phyloP scores from a whole-genome alignment of 2,888 invertebrate genomes.

The Halocaridina rubra region DNA sequence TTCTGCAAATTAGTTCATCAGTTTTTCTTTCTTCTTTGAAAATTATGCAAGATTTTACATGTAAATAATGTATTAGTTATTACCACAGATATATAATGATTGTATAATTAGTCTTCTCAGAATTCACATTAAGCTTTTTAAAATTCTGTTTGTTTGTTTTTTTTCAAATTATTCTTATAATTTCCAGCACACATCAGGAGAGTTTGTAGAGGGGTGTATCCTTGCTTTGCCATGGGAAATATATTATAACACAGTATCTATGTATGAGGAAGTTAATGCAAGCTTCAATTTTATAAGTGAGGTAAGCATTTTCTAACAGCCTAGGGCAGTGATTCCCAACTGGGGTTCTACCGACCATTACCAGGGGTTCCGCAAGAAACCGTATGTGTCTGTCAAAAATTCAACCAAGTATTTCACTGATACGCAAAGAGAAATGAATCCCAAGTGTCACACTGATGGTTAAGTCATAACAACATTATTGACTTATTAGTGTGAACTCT shows the following conservation, averaged over 20 bases:
- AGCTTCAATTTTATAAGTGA: conserved; percentile 62
- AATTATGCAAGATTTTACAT: neutral
- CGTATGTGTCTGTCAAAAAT: no score
- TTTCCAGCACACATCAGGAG: conserved; percentile 57
- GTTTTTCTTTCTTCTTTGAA: no score
- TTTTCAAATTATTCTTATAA: neutral
- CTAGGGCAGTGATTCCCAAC: no score
- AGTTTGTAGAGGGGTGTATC: conserved; percentile 59
- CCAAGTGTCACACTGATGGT: no score
- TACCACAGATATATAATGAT: neutral
- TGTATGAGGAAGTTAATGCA: conserved; percentile 59
- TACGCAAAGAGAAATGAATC: no score
- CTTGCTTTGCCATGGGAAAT: conserved; percentile 60
- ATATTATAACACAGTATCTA: conserved; percentile 56
- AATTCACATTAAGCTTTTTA: no score
- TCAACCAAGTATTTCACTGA: no score
- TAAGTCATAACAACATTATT: no score
- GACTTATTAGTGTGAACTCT: no score
- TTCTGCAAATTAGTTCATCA: no score
- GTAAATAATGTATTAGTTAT: neutral
- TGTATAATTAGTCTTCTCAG: neutral
- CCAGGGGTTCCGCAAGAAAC: no score
- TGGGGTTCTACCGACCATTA: no score
- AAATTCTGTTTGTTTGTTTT: neutral
- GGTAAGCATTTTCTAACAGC: conserved; percentile 44